Percentiles rank a stretch among this genome's conserved stretches.
Conservation (phyloP, 2,797 vertebrate species). For the Capromys pilorides region DNA sequence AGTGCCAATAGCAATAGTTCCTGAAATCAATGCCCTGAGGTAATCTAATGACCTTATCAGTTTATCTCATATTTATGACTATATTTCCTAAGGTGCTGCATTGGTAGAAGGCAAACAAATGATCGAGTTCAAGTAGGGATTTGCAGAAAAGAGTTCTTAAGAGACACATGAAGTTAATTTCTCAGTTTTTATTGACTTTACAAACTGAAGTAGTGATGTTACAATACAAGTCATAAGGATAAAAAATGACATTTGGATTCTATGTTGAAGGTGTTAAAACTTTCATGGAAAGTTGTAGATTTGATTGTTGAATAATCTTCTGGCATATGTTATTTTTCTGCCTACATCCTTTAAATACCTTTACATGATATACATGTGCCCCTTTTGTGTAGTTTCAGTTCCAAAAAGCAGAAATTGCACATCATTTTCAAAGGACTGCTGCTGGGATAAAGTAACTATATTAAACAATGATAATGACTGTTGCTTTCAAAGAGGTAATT, state of each 20-base stretch:
- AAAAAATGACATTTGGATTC: slow-evolving; percentile 47
- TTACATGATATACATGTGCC: neutral
- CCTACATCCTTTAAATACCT: neutral
- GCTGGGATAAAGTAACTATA: neutral
- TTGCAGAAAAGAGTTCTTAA: slow-evolving; percentile 64
- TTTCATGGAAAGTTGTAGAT: neutral
- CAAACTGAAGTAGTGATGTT: slow-evolving; percentile 50
- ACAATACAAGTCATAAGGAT: neutral
- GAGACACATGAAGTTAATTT: slow-evolving; percentile 56
- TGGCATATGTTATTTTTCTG: neutral
- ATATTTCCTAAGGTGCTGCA: slow-evolving; percentile 68
- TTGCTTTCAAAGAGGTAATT: slow-evolving; percentile 25
- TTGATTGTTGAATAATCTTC: slow-evolving; percentile 62
- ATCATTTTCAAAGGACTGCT: slow-evolving; percentile 20
- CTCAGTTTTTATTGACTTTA: slow-evolving; percentile 64
- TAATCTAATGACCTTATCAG: slow-evolving; percentile 9
- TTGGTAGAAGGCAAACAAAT: slow-evolving; percentile 69
- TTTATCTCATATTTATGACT: slow-evolving; percentile 48
- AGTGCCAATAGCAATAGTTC: neutral
- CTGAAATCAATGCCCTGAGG: slow-evolving; percentile 21
- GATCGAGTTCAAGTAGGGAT: slow-evolving; percentile 39
- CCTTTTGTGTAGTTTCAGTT: slow-evolving; percentile 15
- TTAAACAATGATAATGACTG: neutral
- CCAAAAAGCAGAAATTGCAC: neutral
- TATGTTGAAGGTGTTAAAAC: slow-evolving; percentile 44